Percentiles rank a stretch among this genome's conserved stretches.
Evolutionary conservation across 1,140 invertebrate species (phyloP).

Genomic region (Eulimnadia texana): DNA sequence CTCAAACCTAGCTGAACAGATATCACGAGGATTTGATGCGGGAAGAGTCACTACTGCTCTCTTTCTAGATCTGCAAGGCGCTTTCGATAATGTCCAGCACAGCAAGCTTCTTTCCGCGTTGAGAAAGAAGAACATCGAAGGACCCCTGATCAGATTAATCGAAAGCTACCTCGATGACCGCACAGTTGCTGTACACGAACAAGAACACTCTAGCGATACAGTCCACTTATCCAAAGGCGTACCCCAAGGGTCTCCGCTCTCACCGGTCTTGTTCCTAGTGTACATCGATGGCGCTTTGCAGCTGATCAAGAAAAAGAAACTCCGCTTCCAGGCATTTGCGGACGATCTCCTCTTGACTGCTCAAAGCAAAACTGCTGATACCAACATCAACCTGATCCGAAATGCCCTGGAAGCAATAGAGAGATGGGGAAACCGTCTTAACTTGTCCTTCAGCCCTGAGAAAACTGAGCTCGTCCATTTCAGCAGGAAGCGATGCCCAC

Average conservation of each 20-base stretch:
- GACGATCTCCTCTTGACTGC: not conserved
- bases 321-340: not conserved
- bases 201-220: not conserved
- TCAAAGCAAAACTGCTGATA: not conserved
- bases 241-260: conserved; percentile 2
- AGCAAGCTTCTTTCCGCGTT: too few relatives aligned
- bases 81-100: too few relatives aligned
- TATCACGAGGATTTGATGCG: not conserved
- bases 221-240: not conserved
- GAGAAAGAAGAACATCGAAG: too few relatives aligned
- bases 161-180: not conserved
- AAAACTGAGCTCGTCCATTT: conserved; percentile 10
- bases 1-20: not conserved
- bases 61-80: too few relatives aligned
- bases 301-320: not conserved
- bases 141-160: too few relatives aligned
- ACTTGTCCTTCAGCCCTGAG: not conserved
- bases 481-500: not conserved
- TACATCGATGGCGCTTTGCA: conserved; percentile 5
- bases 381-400: not conserved
- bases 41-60: too few relatives aligned
- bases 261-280: not conserved
- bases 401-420: not conserved
- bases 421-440: not conserved
- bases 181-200: not conserved